Percentiles rank a stretch among this genome's conserved stretches.
These are phyloP conservation scores for Polydrusus pterygomalis DNA, from an alignment of 2,888 invertebrate genomes.

Conservation along the genomic window DNA sequence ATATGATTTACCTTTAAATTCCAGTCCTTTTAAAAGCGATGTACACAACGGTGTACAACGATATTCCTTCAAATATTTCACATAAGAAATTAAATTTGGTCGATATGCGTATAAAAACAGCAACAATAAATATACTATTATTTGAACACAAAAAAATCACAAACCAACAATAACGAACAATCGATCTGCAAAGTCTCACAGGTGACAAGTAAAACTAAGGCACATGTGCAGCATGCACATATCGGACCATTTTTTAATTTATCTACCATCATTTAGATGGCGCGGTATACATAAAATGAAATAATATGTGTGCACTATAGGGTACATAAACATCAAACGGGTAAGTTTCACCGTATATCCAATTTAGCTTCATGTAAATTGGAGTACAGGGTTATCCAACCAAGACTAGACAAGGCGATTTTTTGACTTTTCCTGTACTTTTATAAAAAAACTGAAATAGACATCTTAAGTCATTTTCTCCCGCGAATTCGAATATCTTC, in stretches of 20 bases:
- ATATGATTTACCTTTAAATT: too few relatives aligned
- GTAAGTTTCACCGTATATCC: conserved; percentile 7
- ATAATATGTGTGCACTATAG: not conserved
- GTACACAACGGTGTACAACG: too few relatives aligned
- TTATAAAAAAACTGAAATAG: too few relatives aligned
- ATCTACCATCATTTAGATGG: conserved; percentile 1
- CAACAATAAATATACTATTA: too few relatives aligned
- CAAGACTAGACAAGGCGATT: too few relatives aligned
- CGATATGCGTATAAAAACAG: too few relatives aligned
- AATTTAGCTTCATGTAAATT: conserved; percentile 1
- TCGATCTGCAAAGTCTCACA: not conserved
- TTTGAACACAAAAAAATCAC: not conserved
- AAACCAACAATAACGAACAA: not conserved
- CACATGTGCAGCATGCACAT: not conserved
- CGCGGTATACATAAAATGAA: conserved; percentile 1
- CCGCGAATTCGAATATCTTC: too few relatives aligned
- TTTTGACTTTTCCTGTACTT: too few relatives aligned
- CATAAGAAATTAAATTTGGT: not conserved
- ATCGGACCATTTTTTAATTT: not conserved
- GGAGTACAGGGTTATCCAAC: too few relatives aligned
- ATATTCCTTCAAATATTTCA: not conserved
- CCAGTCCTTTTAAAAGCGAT: not conserved
- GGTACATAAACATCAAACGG: not conserved
- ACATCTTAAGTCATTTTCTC: too few relatives aligned
- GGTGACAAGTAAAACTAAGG: not conserved